Evolutionary conservation across 2,113 vertebrate species (phyloP), one percentile per base, ranked within the genome.

Genomic region (Mormyrus lacerda): DNA sequence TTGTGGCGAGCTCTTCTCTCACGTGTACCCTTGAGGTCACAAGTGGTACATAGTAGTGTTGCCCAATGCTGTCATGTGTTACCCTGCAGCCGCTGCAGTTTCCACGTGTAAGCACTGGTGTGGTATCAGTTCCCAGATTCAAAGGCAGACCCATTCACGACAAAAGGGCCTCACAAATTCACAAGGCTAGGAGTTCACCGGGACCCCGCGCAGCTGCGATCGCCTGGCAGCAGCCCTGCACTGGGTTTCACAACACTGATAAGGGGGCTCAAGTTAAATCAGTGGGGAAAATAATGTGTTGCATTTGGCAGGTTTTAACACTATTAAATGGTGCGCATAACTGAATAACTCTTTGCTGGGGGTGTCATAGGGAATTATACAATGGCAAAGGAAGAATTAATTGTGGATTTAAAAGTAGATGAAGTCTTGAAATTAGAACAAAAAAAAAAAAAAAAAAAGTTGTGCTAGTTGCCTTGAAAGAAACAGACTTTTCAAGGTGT

Each of bases 61-160:
- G 51, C 86, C n/a, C 50, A 35, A 39, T 27, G 51, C 35, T 2
- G 50, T 87, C 58, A 73, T 6, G 87, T 19, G 87, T 8, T 45
- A 31, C 17, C 10, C 58, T 6, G 42, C 58, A 39, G 7, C 39
- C 50, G 1, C 27, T 2, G 42, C 4, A 31, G 51, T 35, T 27
- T 48, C 6, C 69, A 8, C 8, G 15, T 21, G 2, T 31, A 61
- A 84, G 88, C 88, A 84, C 50, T 35, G 42, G 45, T 39, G 44
- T 24, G 13, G 88, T 89, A 89, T 89, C 76, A 48, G 88, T 89
- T 89, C 88, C 88, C 35, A 48, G 45, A 42, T 82, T 48, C 65
- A 87, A 61, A 27, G 24, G 6, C 31, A 39, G 44, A 24, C 87
- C 3, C 31, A 19, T 6, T 31, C 88, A 82, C 45, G 11, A 27